Evolutionary conservation across 2,888 invertebrate species (phyloP), one percentile per base, ranked within the genome.

Genomic region (Oasisia sp.): DNA sequence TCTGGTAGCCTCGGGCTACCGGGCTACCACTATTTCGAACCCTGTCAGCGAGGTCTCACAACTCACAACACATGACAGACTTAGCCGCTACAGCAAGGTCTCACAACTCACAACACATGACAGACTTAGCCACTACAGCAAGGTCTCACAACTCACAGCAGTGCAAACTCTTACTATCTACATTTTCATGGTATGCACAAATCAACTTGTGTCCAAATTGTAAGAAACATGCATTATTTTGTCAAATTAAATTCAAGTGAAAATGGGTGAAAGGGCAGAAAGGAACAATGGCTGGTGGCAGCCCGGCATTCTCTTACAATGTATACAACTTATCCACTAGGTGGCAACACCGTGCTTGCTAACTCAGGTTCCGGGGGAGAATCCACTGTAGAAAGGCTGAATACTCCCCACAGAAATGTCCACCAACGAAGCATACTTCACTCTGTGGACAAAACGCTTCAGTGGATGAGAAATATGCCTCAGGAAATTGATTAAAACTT

Each of bases 401-500:
- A n/a, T 74, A 74, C 74, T 74, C 27, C 74, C 27, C 14, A 74
- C 27, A 74, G 74, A 74, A 27, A 74, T 27, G 19, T n/a, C 74
- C 27, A 7, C 74, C 74, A 74, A 74, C 0, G 50, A 50, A 27
- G 27, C 74, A 74, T 27, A 74, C 7, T 7, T 74, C 27, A 27
- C 74, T 74, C n/a, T 74, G 3, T 19, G 74, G 74, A 27, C 7
- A 74, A 27, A 27, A 74, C 74, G 27, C 9, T 50, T 50, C 50
- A 50, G 14, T 50, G 50, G 14, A 8, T 19, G 7, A 74, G 14
- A 19, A 74, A 74, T n/a, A 19, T 27, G 74, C 27, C 27, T 74
- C 32, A 89, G 50, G 14, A 44, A 90, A 89, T 27, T 89, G 89
- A 92, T 32, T 38, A 27, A 91, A 92, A 93, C 97, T 96, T 95